These are phyloP conservation scores for Xanthia togata DNA, from an alignment of 2,888 invertebrate species.

Conservation along the genomic window DNA sequence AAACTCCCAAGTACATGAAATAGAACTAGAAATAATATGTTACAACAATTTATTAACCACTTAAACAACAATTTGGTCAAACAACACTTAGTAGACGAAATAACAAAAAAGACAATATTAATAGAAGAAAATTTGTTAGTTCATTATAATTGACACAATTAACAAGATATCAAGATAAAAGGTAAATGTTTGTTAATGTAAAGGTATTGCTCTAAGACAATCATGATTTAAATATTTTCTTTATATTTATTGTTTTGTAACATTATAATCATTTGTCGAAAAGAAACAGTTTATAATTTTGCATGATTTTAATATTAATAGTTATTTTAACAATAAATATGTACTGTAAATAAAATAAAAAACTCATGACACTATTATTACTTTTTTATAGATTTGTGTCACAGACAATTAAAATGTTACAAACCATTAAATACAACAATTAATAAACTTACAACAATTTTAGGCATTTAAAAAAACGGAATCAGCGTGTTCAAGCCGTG, in stretches of 20 bases:
- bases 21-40: conserved; percentile 77
- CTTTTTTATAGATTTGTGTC: conserved; percentile 3
- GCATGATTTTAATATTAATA: not conserved
- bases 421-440: conserved; percentile 2
- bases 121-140: conserved; percentile 70
- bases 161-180: conserved; percentile 66
- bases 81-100: conserved; percentile 78
- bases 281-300: not conserved
- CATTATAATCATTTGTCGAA: conserved; percentile 19
- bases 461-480: conserved; percentile 22
- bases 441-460: conserved; percentile 11
- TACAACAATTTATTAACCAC: conserved; percentile 73
- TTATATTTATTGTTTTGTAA: conserved; percentile 16
- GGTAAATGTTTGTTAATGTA: conserved; percentile 39
- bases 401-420: conserved; percentile 23
- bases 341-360: too few species aligned
- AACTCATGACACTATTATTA: not conserved
- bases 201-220: conserved; percentile 47
- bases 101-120: conserved; percentile 61
- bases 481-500: conserved; percentile 55
- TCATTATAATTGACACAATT: conserved; percentile 78
- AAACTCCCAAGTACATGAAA: conserved; percentile 51
- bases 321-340: not conserved
- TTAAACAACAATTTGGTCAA: conserved; percentile 85
- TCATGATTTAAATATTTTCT: conserved; percentile 17